Percentiles rank a stretch among this genome's conserved stretches.
These are phyloP conservation scores for Oeneis ivallda DNA, from an alignment of 2,888 invertebrate genomes.

Conservation along the genomic window DNA sequence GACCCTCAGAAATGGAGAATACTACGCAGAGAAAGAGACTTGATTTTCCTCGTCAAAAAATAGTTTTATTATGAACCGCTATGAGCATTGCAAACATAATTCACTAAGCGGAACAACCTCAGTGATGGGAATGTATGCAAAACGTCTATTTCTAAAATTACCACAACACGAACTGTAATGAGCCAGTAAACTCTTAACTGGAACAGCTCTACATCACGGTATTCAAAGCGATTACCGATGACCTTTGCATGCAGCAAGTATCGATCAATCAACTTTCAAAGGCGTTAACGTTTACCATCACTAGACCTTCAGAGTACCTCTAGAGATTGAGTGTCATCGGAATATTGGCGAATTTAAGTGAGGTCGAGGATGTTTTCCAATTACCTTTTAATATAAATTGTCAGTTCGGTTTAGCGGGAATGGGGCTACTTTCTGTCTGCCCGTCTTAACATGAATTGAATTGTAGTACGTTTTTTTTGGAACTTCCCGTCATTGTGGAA, in stretches of 20 bases:
- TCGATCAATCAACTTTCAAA: slow-evolving; percentile 25
- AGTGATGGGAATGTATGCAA: slow-evolving; percentile 3
- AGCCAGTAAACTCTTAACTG: slow-evolving; percentile 14
- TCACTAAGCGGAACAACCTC: slow-evolving; percentile 2
- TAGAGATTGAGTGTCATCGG: slow-evolving; percentile 9
- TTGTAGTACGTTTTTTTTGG: too few species aligned
- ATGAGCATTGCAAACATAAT: background rate
- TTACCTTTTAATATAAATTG: too few species aligned
- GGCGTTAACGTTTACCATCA: slow-evolving; percentile 22
- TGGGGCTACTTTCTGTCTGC: too few species aligned
- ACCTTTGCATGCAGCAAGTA: slow-evolving; percentile 8
- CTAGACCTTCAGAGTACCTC: background rate
- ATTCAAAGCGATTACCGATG: slow-evolving; percentile 19
- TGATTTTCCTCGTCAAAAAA: background rate
- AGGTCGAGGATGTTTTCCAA: background rate
- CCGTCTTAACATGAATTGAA: too few species aligned
- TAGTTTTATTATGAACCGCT: background rate
- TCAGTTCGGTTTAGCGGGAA: too few species aligned
- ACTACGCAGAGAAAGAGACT: background rate
- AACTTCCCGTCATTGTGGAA: too few species aligned
- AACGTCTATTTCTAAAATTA: slow-evolving; percentile 5
- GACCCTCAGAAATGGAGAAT: too few species aligned
- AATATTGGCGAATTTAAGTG: background rate
- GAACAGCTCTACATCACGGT: slow-evolving; percentile 14
- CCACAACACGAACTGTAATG: slow-evolving; percentile 4